Base-by-base conservation (phyloP, 37 sponge, comb jelly and placozoan genomes). In the Lycopodina hypogea region DNA sequence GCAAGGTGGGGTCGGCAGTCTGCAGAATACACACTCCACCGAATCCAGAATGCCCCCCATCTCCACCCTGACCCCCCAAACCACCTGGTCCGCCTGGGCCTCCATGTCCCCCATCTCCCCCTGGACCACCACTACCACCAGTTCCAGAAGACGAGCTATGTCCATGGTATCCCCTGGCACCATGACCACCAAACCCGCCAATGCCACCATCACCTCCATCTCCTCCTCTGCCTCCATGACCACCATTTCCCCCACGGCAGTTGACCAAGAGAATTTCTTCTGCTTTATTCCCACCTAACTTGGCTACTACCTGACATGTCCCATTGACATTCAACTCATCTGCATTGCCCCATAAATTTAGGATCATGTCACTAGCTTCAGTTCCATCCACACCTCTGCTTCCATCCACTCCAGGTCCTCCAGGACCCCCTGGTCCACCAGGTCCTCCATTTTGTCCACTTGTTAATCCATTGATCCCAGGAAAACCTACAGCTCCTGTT, bases 211-310 rank as follows among this genome's bases (percentile, higher is more conserved):
- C 35, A 41, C 93, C 89, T 2, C 93, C 93, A 75, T 77, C 72
- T 19, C 93, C 89, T 56, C 93, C 93, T 15, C 84, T 35, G 50
- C 90, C 93, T 33, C 90, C 90, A 83, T 82, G 28, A 26, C 90
- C 93, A 36, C 93, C 93, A 69, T 86, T 52, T 23, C 93, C 93
- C 30, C 93, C 93, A 24, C 77, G 60, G 60, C 86, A 86, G 38
- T 73, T 87, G 29, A 91, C 77, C 75, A 91, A 80, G 17, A 91
- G 15, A 15, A 88, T 78, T 41, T 88, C 85, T 36, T 92, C 89
- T 22, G 63, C 66, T 58, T 38, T 55, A 30, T 30, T 50, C 0
- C 89, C 93, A 23, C 93, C 93, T 36, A 92, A 63, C 35, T 83
- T 38, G 32, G 88, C 84, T 0, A 60, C 66, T 26, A 80, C 71